These are phyloP conservation scores for Zoanthus sociatus DNA, from an alignment of 92 coral and sea anemone species.

Conservation along the genomic window DNA sequence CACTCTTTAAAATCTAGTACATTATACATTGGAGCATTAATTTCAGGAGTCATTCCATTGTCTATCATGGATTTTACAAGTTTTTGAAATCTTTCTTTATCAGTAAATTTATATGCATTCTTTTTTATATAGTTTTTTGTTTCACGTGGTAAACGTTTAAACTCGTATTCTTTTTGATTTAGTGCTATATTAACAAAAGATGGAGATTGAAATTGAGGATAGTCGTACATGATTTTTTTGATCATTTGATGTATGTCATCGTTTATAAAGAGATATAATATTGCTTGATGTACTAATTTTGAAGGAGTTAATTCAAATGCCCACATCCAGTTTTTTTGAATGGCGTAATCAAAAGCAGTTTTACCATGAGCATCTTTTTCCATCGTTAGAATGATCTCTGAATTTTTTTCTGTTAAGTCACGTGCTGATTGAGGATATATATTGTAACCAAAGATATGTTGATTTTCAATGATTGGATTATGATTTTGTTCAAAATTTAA, in stretches of 20 bases:
- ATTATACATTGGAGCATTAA: neutral
- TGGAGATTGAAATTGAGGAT: neutral
- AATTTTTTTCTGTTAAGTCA: neutral
- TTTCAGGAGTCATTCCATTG: too few relatives aligned
- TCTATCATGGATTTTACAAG: too few relatives aligned
- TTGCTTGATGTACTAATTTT: neutral
- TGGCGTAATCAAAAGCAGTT: neutral
- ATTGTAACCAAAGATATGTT: neutral
- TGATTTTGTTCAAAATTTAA: neutral
- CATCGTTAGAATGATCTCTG: neutral
- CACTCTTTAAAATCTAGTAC: neutral
- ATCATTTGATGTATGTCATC: neutral
- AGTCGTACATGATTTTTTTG: neutral
- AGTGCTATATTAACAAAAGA: neutral
- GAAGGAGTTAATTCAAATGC: neutral
- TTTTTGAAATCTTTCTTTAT: too few relatives aligned
- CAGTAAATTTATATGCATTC: constrained; percentile 5
- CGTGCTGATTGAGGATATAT: neutral
- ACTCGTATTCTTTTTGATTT: neutral
- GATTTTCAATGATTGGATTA: neutral
- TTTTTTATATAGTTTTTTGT: constrained; percentile 7
- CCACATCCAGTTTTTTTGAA: neutral
- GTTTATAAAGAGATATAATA: too few relatives aligned
- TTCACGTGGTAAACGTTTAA: constrained; percentile 22
- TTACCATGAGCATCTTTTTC: neutral